Base-by-base conservation (phyloP, 2,797 vertebrate species). In the Rhynchotus rufescens region DNA sequence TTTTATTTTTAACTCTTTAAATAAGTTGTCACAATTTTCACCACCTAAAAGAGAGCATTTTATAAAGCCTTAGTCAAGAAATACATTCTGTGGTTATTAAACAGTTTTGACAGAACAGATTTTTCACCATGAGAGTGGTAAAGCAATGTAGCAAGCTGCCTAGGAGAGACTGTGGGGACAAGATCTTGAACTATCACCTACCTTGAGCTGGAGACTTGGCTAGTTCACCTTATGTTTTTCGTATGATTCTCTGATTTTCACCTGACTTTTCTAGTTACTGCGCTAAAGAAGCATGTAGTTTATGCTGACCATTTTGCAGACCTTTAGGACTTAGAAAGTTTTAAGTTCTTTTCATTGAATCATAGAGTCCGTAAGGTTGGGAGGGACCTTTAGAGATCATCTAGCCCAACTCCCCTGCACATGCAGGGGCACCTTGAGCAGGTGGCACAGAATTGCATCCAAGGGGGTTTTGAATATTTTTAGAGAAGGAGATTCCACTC, bases 61-160 rank as follows among this genome's bases (percentile, higher is more conserved):
- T 25, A 23, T 56, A 75, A 65, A 78, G 5, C 30, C 78, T 75
- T 17, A 59, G 51, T 47, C 84, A 26, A 75, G 65, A 84, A 89
- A 74, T 61, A 38, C 30, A 80, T 93, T 93, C 84, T 91, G 78
- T 54, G 56, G 57, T 60, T 65, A 92, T 93, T 92, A 88, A 95
- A 80, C 66, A 90, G 75, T 72, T 42, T 77, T 69, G 42, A 89
- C 62, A 14, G 36, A 86, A 81, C 26, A 32, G 34, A 47, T 42
- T 91, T 51, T 36, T 93, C 45, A 12, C 77, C 78, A 59, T 0
- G 1, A 91, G 69, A 77, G 66, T 93, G 91, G 89, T 89, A 89
- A 93, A 81, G 78, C 52, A 64, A 52, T 10, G 38, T 72, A 74
- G 83, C 77, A 42, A 74, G n/a, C 28, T 91, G 77, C 91, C 91